Evolutionary conservation across 2,113 vertebrate species (phyloP).

Genomic region (Clinocottus analis): DNA sequence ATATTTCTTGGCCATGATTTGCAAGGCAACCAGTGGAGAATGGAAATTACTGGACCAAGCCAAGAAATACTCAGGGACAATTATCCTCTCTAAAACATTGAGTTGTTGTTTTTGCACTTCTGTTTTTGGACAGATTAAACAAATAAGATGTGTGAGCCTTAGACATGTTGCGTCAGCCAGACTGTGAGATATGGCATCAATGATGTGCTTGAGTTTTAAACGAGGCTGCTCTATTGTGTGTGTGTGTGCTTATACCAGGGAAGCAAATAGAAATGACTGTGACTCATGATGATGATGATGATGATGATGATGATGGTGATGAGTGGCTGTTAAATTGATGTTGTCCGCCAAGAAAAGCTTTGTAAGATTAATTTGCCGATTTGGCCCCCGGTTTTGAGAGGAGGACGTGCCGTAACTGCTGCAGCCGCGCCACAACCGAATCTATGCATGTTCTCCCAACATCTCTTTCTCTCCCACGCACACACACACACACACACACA

Average conservation of each 20-base stretch:
- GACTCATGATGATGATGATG: neutral
- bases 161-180: neutral
- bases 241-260: neutral
- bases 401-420: conserved; percentile 4
- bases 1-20: neutral
- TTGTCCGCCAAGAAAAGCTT: conserved; percentile 29
- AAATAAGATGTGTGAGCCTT: neutral
- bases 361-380: conserved; percentile 14
- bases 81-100: neutral
- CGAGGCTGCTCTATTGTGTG: conserved; percentile 12
- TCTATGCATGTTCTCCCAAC: conserved; percentile 12
- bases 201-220: neutral
- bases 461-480: neutral
- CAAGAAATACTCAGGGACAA: neutral
- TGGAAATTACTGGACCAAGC: neutral
- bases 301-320: conserved; percentile 17
- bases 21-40: neutral
- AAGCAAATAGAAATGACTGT: neutral
- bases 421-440: neutral
- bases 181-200: neutral
- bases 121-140: neutral
- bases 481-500: conserved; percentile 6
- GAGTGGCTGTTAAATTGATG: conserved; percentile 24
- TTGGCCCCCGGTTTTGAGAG: conserved; percentile 20
- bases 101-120: neutral